phyloP scores from a whole-genome alignment of 64 coral and sea anemone genomes.

The Porites australiensis region DNA sequence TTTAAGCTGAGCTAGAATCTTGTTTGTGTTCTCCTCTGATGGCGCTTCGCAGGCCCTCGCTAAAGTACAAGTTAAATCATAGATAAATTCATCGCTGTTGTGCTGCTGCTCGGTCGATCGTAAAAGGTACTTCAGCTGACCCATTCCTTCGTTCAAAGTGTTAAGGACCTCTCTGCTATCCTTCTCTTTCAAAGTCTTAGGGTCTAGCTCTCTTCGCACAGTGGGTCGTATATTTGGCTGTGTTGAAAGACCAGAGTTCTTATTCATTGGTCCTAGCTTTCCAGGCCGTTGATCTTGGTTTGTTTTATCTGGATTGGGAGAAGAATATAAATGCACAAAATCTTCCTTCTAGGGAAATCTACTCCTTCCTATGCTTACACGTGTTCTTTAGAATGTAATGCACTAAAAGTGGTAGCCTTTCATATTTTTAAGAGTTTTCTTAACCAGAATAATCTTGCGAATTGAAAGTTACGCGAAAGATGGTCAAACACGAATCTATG shows the following conservation, averaged over 20 bases:
- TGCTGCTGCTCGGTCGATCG: not conserved
- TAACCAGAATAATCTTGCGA: no score
- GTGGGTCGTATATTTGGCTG: not conserved
- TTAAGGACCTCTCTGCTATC: not conserved
- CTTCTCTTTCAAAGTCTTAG: not conserved
- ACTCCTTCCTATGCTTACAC: not conserved
- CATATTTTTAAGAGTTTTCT: no score
- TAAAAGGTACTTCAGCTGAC: not conserved
- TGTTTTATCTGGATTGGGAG: not conserved
- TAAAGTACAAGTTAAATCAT: conserved; percentile 19
- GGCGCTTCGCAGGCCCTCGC: conserved; percentile 22
- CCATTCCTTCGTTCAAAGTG: not conserved
- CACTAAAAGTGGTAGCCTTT: no score
- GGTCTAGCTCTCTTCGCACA: not conserved
- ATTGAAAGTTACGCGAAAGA: no score
- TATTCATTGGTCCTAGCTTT: not conserved
- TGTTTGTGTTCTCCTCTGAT: conserved; percentile 6
- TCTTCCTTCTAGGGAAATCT: no score
- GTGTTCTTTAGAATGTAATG: no score
- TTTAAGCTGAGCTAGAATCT: conserved; percentile 33
- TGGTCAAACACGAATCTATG: no score
- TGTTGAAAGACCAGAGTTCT: not conserved
- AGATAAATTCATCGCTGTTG: conserved; percentile 22
- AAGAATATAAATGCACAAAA: not conserved
- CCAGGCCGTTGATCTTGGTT: conserved; percentile 1